These are phyloP conservation scores for Drosophila sp. DNA, from an alignment of 1,140 invertebrate genomes.

Conservation along the genomic window DNA sequence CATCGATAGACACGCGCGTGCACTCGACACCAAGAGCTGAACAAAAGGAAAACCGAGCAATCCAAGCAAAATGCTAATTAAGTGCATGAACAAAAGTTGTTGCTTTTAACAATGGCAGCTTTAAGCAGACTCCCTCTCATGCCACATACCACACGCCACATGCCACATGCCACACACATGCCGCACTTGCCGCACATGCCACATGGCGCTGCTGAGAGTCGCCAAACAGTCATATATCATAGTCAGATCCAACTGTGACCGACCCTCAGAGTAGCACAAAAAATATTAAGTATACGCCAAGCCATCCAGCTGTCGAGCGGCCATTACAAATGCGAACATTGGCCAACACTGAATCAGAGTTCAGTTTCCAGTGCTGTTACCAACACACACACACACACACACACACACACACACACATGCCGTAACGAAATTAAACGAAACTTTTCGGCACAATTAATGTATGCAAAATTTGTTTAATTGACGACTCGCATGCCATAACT, in stretches of 20 bases:
- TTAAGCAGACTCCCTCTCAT: slow-evolving; percentile 21
- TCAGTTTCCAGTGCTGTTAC: slow-evolving; percentile 38
- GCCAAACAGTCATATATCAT: slow-evolving; percentile 74
- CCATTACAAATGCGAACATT: slow-evolving; percentile 53
- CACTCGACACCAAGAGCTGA: slow-evolving; percentile 49
- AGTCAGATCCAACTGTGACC: slow-evolving; percentile 64
- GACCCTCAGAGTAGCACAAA: slow-evolving; percentile 5
- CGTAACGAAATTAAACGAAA: slow-evolving; percentile 31
- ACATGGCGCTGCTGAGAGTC: slow-evolving; percentile 35
- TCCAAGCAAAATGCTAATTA: slow-evolving; percentile 78
- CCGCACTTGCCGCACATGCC: slow-evolving; percentile 11
- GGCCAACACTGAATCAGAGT: slow-evolving; percentile 32
- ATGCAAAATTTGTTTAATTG: slow-evolving; percentile 81
- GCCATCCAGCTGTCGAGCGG: slow-evolving; percentile 33
- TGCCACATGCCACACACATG: slow-evolving; percentile 28
- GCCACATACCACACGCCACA: slow-evolving; percentile 6
- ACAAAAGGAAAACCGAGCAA: slow-evolving; percentile 59
- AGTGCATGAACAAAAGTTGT: slow-evolving; percentile 58
- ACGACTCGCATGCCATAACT: slow-evolving; percentile 72
- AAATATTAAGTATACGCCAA: slow-evolving; percentile 60
- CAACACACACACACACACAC: slow-evolving; percentile 45
- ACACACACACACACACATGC: slow-evolving; percentile 50
- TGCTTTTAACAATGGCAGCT: slow-evolving; percentile 36
- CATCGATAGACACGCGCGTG: slow-evolving; percentile 79
- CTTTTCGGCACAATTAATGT: slow-evolving; percentile 76